phyloP scores from a whole-genome alignment of 2,797 vertebrate species.

The Myioborus miniatus region DNA sequence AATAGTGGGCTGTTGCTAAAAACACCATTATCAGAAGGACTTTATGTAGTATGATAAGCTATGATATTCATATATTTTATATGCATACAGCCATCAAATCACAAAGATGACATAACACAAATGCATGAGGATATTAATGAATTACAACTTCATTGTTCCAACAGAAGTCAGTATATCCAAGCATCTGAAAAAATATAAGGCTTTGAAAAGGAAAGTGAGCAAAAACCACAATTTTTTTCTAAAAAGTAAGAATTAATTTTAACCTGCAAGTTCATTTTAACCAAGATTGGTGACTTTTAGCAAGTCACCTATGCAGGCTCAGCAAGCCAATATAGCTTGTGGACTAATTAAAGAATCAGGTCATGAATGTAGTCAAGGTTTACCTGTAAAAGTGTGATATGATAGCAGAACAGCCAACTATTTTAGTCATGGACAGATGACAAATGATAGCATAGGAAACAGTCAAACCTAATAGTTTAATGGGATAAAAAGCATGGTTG shows the following conservation, averaged over 20 bases:
- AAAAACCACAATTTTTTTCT: not conserved
- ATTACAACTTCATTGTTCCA: not conserved
- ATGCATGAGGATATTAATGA: not conserved
- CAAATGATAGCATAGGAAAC: not conserved
- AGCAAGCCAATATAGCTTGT: not conserved
- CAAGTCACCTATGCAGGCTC: not conserved
- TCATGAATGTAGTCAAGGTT: not conserved
- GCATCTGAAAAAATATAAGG: fast-evolving
- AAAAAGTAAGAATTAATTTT: not conserved
- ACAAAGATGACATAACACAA: not conserved
- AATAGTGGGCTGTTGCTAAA: not conserved
- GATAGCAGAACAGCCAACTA: not conserved
- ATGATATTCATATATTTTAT: not conserved
- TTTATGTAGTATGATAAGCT: not conserved
- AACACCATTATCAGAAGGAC: not conserved
- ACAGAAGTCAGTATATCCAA: not conserved
- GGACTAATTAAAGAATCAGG: not conserved
- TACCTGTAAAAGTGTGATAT: not conserved
- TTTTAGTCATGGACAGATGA: not conserved
- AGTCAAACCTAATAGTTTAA: not conserved
- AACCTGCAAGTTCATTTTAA: not conserved
- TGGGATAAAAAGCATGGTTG: not conserved
- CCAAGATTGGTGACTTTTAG: not conserved
- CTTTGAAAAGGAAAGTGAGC: not conserved
- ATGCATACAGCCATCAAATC: not conserved